Evolutionary conservation across 2,888 invertebrate species (phyloP).

Genomic region (Stegana nigrithorax): DNA sequence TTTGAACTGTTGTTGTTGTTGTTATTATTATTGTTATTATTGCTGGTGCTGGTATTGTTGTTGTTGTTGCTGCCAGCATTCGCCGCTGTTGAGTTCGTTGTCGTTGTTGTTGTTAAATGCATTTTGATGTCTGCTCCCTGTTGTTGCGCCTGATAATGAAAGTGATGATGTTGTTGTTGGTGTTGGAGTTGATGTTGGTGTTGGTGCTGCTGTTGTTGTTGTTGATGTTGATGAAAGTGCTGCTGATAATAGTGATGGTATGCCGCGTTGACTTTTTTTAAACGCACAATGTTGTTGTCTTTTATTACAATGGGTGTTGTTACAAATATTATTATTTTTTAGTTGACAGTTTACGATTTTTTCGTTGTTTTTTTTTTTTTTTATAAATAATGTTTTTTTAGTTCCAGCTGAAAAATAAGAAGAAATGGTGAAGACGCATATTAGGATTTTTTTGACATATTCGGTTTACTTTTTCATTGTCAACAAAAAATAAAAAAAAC

Average conservation of each 20-base stretch:
- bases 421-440: neutral
- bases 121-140: constrained; percentile 46
- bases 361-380: too few species aligned
- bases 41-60: constrained; percentile 43
- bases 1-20: constrained; percentile 70
- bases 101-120: constrained; percentile 62
- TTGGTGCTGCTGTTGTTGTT: constrained; percentile 26
- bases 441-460: neutral
- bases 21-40: constrained; percentile 49
- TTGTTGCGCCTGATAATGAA: neutral
- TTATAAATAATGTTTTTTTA: neutral
- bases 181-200: constrained; percentile 45
- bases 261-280: constrained; percentile 47
- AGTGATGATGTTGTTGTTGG: neutral
- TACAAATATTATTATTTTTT: too few species aligned
- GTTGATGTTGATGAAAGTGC: constrained; percentile 20
- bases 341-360: too few species aligned
- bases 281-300: constrained; percentile 52
- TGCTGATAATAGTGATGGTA: constrained; percentile 25
- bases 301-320: too few species aligned
- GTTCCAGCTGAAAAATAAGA: neutral
- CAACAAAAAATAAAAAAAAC: too few species aligned
- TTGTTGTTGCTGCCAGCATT: constrained; percentile 47
- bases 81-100: constrained; percentile 27
- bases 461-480: neutral